Evolutionary conservation across 2,113 vertebrate genomes (phyloP).

Genomic region (Lethenteron camtschaticum): DNA sequence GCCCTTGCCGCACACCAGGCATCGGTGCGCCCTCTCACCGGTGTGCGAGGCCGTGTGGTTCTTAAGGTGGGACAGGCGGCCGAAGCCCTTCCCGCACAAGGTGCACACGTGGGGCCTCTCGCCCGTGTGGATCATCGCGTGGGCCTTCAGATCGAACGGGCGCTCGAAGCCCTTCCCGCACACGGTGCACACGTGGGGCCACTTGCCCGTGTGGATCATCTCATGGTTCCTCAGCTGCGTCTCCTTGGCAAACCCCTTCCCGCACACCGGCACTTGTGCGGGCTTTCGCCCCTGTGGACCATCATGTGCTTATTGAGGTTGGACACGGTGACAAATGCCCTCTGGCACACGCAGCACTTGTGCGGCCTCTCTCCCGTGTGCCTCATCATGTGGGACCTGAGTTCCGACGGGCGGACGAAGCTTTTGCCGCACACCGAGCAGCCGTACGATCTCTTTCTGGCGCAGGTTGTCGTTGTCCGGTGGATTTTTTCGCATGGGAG

Average conservation of each 20-base stretch:
- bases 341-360: neutral
- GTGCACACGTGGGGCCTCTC: conserved; percentile 89
- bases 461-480: too few relatives aligned
- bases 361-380: neutral
- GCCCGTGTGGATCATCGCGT: conserved; percentile 19
- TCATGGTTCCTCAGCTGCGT: neutral
- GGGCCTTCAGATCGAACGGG: neutral
- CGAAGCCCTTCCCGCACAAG: conserved; percentile 70
- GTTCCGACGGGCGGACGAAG: neutral
- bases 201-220: neutral
- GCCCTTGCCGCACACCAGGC: conserved; percentile 61
- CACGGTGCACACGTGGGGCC: neutral
- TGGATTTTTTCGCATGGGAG: too few relatives aligned
- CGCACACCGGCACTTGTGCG: neutral
- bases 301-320: neutral
- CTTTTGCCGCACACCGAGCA: neutral
- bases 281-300: neutral
- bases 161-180: conserved; percentile 1
- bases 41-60: conserved; percentile 81
- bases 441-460: too few relatives aligned
- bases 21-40: conserved; percentile 81
- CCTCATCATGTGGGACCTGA: neutral
- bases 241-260: conserved; percentile 3
- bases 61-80: conserved; percentile 79
- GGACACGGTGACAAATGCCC: neutral